These are phyloP conservation scores for Cloeon dipterum DNA, from an alignment of 2,888 invertebrate species.

Conservation along the genomic window DNA sequence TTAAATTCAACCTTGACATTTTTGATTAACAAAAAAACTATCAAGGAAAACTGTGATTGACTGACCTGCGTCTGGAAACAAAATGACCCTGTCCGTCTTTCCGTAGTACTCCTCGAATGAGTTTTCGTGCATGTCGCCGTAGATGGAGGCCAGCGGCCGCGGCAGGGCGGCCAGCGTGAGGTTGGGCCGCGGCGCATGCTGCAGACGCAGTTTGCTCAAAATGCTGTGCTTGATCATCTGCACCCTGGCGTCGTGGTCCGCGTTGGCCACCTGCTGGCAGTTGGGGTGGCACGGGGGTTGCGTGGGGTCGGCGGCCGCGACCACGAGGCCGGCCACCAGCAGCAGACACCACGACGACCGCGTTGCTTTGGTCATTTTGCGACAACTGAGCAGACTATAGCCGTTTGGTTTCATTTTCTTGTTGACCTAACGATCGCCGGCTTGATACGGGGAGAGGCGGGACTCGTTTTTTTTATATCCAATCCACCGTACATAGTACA, in stretches of 20 bases:
- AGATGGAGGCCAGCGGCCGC: constrained; percentile 50
- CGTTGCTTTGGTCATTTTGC: constrained; percentile 63
- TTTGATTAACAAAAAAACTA: no score
- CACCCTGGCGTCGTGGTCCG: constrained; percentile 22
- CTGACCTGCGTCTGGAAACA: constrained; percentile 57
- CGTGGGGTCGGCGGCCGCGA: background rate
- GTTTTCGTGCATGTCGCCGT: constrained; percentile 30
- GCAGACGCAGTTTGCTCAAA: constrained; percentile 50
- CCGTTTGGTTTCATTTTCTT: no score
- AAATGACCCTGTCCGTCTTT: constrained; percentile 60
- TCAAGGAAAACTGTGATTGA: no score
- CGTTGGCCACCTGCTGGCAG: background rate
- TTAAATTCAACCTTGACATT: no score
- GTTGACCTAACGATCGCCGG: no score
- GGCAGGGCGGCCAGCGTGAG: constrained; percentile 39
- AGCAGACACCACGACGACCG: constrained; percentile 48
- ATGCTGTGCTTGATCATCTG: constrained; percentile 72
- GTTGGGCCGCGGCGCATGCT: constrained; percentile 40
- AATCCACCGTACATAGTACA: no score
- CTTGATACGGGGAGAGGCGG: no score
- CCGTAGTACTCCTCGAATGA: constrained; percentile 55
- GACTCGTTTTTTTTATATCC: no score
- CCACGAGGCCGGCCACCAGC: constrained; percentile 49
- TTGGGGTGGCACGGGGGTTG: background rate
- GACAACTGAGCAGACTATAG: constrained; percentile 59